phyloP scores from a whole-genome alignment of 2,888 invertebrate genomes.

The Hemaris fuciformis region DNA sequence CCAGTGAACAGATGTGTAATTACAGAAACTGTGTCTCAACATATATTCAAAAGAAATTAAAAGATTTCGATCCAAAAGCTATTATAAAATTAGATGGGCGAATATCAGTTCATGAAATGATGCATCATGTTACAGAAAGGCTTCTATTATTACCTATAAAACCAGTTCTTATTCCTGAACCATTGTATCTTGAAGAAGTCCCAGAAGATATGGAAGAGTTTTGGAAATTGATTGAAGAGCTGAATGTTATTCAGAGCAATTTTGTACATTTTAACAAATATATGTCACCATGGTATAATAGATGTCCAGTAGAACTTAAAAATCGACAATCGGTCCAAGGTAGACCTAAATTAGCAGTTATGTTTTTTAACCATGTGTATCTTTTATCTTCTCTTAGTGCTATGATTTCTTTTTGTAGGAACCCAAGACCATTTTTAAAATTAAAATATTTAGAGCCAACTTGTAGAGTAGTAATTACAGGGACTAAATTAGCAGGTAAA shows the following conservation, averaged over 20 bases:
- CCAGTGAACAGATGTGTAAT: conserved; percentile 72
- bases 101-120: conserved; percentile 65
- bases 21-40: conserved; percentile 68
- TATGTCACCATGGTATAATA: conserved; percentile 81
- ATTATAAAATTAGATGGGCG: conserved; percentile 83
- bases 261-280: conserved; percentile 52
- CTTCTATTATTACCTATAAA: conserved; percentile 53
- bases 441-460: conserved; percentile 80
- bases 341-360: conserved; percentile 76
- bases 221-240: conserved; percentile 57
- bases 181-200: conserved; percentile 59
- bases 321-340: conserved; percentile 77
- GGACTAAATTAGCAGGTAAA: conserved; percentile 83
- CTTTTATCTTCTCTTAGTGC: conserved; percentile 78
- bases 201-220: conserved; percentile 66
- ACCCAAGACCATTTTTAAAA: conserved; percentile 83
- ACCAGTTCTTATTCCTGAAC: conserved; percentile 62
- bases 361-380: conserved; percentile 83
- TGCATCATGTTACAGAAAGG: conserved; percentile 69
- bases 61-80: conserved; percentile 76
- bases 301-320: conserved; percentile 84
- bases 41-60: conserved; percentile 73
- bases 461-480: conserved; percentile 82
- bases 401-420: conserved; percentile 78
- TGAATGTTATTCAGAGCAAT: conserved; percentile 48